Evolutionary conservation across 2,888 invertebrate genomes (phyloP), one percentile per base, ranked within the genome.

Genomic region (Andrena minutula): DNA sequence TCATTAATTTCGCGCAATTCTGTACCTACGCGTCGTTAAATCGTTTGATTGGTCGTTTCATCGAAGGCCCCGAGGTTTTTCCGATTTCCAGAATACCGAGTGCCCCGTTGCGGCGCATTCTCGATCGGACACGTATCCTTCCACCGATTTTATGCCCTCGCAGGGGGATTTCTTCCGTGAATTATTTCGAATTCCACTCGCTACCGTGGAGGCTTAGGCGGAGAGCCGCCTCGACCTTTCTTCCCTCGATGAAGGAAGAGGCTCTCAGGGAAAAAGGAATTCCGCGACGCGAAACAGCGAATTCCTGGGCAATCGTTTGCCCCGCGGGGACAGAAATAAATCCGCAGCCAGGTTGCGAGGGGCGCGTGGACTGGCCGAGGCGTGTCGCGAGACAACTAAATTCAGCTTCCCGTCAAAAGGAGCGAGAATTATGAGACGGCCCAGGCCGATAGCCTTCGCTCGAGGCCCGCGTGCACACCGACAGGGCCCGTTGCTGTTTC

Each of bases 1-100:
- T 82, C 79, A 69, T 85, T 85, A 85, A 85, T 70, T 85, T 71
- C 71, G n/a, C 23, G 85, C 53, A 35, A 85, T 82, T 66, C 61
- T n/a, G 20, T 26, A 8, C 2, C 47, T 41, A 41, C 41, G 41
- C 41, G 16, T 58, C 56, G 58, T 60, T 71, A 75, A 84, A 79
- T 26, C 12, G 26, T 30, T 16, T n/a, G 53, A 76, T 35, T 26
- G 70, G 30, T 26, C n/a, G 32, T 66, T 53, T 41, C 56, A 12
- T 6, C 12, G 32, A 8, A 23, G 12, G 2, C 12, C 20, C 26
- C 61, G 20, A 12, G n/a, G 26, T 61, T 64, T 47, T 28, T 41
- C 35, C 30, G 20, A 78, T 78, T 75, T 82, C 70, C 61, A n/a
- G 20, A 41, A 84, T 84, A 56, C 84, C 81, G 35, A 2, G 23